These are phyloP conservation scores for Chanos chanos DNA, from an alignment of 2,797 vertebrate genomes.

Conservation along the genomic window DNA sequence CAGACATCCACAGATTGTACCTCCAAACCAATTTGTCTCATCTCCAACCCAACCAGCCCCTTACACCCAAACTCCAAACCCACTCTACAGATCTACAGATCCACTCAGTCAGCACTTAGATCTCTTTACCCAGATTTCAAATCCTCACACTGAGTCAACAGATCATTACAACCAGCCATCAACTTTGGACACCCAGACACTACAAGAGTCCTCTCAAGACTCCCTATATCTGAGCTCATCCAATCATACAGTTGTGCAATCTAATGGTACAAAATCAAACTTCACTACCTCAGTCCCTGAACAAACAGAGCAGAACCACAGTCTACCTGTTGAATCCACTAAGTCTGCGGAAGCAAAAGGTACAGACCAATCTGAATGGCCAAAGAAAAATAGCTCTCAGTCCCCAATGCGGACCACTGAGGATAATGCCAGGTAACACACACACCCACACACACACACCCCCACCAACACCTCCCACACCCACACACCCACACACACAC, in stretches of 20 bases:
- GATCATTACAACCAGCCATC: slow-evolving; percentile 13
- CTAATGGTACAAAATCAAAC: too few relatives aligned
- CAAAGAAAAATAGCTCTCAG: slow-evolving; percentile 69
- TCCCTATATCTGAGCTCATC: too few relatives aligned
- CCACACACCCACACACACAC: too few relatives aligned
- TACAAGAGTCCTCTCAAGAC: too few relatives aligned
- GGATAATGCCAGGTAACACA: slow-evolving; percentile 57
- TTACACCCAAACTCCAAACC: too few relatives aligned
- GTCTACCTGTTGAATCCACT: slow-evolving; percentile 23
- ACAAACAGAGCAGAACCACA: slow-evolving; percentile 44
- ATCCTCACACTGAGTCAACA: slow-evolving; percentile 15
- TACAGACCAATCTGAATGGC: slow-evolving; percentile 52
- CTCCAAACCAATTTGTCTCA: too few relatives aligned
- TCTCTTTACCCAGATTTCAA: slow-evolving; percentile 16
- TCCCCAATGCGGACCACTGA: slow-evolving; percentile 67
- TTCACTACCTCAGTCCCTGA: slow-evolving; percentile 35
- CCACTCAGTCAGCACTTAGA: slow-evolving; percentile 14
- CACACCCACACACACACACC: too few relatives aligned
- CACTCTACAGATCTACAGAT: too few relatives aligned
- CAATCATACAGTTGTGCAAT: too few relatives aligned
- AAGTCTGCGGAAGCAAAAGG: slow-evolving; percentile 44
- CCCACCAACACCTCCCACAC: too few relatives aligned
- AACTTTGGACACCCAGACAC: slow-evolving; percentile 5
- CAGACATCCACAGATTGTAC: slow-evolving; percentile 31
- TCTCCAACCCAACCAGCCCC: too few relatives aligned